These are phyloP conservation scores for Tor tambroides DNA, from an alignment of 2,113 vertebrate species.

Conservation along the genomic window DNA sequence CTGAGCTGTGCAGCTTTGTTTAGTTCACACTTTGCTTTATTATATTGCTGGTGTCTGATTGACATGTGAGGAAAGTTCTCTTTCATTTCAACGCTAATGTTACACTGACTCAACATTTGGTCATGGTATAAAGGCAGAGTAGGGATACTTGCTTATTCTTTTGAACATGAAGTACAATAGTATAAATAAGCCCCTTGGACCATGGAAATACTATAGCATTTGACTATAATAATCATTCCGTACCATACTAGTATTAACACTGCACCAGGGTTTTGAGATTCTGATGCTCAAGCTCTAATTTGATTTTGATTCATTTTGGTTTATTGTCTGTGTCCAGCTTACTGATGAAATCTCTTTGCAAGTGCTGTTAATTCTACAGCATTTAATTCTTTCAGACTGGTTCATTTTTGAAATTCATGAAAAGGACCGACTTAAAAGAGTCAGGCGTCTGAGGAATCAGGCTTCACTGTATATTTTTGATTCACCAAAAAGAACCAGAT, in stretches of 20 bases:
- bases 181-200: background rate
- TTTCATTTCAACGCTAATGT: background rate
- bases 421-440: background rate
- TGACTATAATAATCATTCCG: background rate
- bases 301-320: background rate
- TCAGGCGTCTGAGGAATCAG: background rate
- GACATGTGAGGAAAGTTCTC: background rate
- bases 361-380: background rate
- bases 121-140: background rate
- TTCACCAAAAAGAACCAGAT: background rate
- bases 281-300: background rate
- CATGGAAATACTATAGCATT: background rate
- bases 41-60: background rate
- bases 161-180: background rate
- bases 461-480: background rate
- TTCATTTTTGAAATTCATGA: background rate
- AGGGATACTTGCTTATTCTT: background rate
- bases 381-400: background rate
- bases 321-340: background rate
- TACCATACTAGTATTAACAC: background rate
- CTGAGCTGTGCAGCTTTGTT: background rate
- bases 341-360: background rate
- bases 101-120: background rate
- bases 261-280: background rate
- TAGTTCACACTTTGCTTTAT: background rate